A percentile compares a stretch with the other conserved stretches of the same genome.
These are phyloP conservation scores for Tenthredo notha DNA, from an alignment of 2,888 invertebrate genomes.

Conservation along the genomic window DNA sequence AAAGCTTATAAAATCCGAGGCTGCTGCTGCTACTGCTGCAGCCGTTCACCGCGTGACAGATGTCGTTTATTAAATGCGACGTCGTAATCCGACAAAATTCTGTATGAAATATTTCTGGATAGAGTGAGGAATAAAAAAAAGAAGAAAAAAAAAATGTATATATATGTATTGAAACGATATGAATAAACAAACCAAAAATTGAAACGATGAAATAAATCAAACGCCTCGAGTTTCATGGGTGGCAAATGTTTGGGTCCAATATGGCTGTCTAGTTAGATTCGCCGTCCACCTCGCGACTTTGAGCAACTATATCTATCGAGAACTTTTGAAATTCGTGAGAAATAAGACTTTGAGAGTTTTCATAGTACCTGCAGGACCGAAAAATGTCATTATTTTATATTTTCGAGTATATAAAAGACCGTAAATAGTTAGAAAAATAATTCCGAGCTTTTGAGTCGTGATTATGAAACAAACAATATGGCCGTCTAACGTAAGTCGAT, in stretches of 20 bases:
- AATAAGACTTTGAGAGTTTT: not conserved
- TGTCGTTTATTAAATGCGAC: constrained; percentile 75
- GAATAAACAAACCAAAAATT: not conserved
- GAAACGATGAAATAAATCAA: not conserved
- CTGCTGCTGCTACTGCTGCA: constrained; percentile 58
- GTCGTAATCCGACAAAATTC: constrained; percentile 16
- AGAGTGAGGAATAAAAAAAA: too few relatives aligned
- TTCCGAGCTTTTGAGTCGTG: not conserved
- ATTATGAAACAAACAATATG: not conserved
- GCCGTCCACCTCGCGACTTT: constrained; percentile 9
- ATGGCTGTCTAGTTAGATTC: not conserved
- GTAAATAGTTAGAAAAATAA: not conserved
- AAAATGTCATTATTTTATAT: not conserved
- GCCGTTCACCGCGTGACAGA: constrained; percentile 75
- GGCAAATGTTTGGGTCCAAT: not conserved
- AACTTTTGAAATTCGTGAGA: not conserved
- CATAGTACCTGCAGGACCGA: not conserved
- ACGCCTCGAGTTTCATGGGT: not conserved
- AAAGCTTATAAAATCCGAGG: constrained; percentile 74
- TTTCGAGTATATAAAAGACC: not conserved
- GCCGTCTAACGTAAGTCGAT: not conserved
- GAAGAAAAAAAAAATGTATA: too few relatives aligned
- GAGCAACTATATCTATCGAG: not conserved
- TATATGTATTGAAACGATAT: not conserved
- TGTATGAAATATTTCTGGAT: not conserved